These are phyloP conservation scores for Callorhinus ursinus DNA, from an alignment of 2,113 vertebrate species.

Conservation along the genomic window DNA sequence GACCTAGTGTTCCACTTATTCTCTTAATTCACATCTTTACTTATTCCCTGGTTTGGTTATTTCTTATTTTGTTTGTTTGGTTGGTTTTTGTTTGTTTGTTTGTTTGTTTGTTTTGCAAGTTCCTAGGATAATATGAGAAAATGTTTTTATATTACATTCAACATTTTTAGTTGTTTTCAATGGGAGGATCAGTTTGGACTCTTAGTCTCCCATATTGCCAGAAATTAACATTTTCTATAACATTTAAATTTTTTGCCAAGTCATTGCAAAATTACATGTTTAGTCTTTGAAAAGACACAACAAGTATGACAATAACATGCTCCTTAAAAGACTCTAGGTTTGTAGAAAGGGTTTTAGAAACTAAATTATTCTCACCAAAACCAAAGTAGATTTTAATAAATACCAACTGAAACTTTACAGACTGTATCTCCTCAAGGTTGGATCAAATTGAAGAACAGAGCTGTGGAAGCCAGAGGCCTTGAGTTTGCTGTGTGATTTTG, in stretches of 20 bases:
- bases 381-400: not conserved
- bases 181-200: conserved; percentile 9
- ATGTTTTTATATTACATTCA: not conserved
- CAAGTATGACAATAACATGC: not conserved
- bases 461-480: not conserved
- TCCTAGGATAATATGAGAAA: not conserved
- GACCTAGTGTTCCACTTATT: not conserved
- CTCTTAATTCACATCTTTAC: not conserved
- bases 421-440: not conserved
- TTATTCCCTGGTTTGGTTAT: not conserved
- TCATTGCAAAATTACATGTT: conserved; percentile 12
- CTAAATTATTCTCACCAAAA: conserved; percentile 33
- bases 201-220: not conserved
- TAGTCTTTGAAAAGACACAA: conserved; percentile 41
- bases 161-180: not conserved
- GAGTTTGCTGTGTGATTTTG: not conserved
- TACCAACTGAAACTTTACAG: conserved; percentile 6
- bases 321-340: not conserved
- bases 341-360: conserved; percentile 1
- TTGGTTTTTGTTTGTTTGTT: not conserved
- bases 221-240: not conserved
- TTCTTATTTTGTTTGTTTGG: not conserved
- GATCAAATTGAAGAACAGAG: not conserved
- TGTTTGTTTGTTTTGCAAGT: not conserved
- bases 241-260: conserved; percentile 39